Conservation (phyloP, 2,888 invertebrate species). For the Zygothrica quintamaculata region DNA sequence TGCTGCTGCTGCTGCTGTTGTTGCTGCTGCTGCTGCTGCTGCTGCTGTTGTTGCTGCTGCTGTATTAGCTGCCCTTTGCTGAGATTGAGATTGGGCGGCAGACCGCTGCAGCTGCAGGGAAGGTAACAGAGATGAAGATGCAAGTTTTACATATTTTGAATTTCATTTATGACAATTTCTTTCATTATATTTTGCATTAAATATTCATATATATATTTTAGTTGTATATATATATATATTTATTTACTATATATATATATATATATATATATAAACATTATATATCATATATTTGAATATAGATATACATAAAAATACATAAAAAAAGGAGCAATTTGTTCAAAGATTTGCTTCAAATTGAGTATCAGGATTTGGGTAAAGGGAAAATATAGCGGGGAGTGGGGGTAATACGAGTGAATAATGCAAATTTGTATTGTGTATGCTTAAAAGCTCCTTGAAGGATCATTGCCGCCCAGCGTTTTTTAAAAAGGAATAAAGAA, state of each 20-base stretch:
- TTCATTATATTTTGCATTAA: constrained; percentile 30
- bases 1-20: constrained; percentile 39
- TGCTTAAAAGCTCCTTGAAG: constrained; percentile 8
- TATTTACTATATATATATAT: too few relatives aligned
- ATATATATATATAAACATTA: constrained; percentile 28
- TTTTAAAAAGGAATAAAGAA: constrained; percentile 57
- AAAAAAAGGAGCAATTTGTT: constrained; percentile 72
- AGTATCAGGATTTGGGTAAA: constrained; percentile 40
- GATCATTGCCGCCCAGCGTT: constrained; percentile 84
- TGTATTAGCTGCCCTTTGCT: constrained; percentile 68
- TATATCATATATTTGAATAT: too few relatives aligned
- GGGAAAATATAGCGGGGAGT: not conserved
- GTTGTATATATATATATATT: constrained; percentile 21
- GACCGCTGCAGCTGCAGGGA: constrained; percentile 79
- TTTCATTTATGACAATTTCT: constrained; percentile 29
- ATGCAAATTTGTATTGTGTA: constrained; percentile 48
- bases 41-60: constrained; percentile 52
- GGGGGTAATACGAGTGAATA: constrained; percentile 7
- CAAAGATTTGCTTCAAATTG: constrained; percentile 70
- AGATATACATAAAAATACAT: too few relatives aligned
- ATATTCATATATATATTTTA: constrained; percentile 16
- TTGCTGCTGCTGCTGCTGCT: constrained; percentile 60
- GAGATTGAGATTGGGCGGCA: constrained; percentile 77
- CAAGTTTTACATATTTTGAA: constrained; percentile 64
- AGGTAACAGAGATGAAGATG: constrained; percentile 78